Base-by-base conservation (phyloP, 2,888 invertebrate species). In the Lapara coniferarum region DNA sequence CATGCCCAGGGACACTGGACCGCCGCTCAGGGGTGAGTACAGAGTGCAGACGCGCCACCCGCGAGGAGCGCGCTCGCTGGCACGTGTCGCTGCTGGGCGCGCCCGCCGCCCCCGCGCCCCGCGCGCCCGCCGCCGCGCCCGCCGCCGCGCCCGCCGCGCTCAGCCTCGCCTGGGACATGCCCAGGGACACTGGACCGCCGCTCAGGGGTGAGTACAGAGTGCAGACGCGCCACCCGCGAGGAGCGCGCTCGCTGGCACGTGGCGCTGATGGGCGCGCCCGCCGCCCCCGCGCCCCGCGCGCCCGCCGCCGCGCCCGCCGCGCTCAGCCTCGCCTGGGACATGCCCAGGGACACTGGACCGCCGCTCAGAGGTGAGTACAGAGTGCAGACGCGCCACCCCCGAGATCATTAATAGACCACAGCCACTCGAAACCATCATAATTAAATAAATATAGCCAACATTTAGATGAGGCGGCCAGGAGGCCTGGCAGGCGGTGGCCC, bases 211-310 rank as follows among this genome's bases (percentile, higher is more conserved):
- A 16, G 30, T 74, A 25, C 74, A 58, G 25, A 58, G 25, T 30
- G 10, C 7, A 37, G 37, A 37, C 37, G 3, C 37, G 37, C 25
- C 1, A 25, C 25, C 25, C 2, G 37, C 8, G 37, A 37, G 80
- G 98, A 98, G 86, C 96, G 96, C 79, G 96, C 97, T 71, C 95
- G 95, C 72, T 97, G 97, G 92, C 95, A 96, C 69, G 90, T 98
- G 76, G 92, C 95, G 70, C 96, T 97, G 37, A 94, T 96, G 81
- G 94, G 96, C 77, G 94, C 96, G 57, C 97, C 97, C 0, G 90
- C 94, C 69, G 75, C 91, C 92, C 88, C 87, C 10, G 79, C 74
- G 6, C 80, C 82, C 44, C 77, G 86, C 0, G 81, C 89, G 2
- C 71, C 96, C 94, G 66, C 93, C 85, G 81, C 93, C 94, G 83